Evolutionary conservation across 92 coral and sea anemone species (phyloP).

Genomic region (Parazoanthus atlanticus): DNA sequence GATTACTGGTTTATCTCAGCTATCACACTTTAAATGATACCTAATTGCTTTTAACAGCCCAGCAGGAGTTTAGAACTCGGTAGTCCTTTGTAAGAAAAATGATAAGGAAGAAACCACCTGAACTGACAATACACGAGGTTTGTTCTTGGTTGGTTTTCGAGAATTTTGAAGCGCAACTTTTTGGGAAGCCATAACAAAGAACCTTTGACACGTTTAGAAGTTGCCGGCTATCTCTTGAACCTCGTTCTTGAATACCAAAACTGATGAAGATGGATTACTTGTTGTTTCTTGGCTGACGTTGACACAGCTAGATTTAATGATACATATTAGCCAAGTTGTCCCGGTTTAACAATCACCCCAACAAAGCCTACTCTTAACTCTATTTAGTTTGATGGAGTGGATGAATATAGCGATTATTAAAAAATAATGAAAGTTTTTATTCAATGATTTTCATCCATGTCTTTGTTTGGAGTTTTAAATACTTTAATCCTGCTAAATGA

Average conservation of each 20-base stretch:
- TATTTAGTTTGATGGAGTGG: slow-evolving; percentile 28
- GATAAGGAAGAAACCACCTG: not conserved
- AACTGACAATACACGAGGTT: not conserved
- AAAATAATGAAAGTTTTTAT: slow-evolving; percentile 7
- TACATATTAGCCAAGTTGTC: not conserved
- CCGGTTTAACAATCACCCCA: not conserved
- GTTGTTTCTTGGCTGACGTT: slow-evolving; percentile 29
- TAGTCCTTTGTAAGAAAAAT: not conserved
- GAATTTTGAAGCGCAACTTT: not conserved
- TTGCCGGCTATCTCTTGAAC: slow-evolving; percentile 13
- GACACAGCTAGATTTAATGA: slow-evolving; percentile 35
- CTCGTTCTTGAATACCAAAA: not conserved
- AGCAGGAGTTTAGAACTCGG: slow-evolving; percentile 12
- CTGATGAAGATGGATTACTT: slow-evolving; percentile 31
- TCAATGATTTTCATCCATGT: not conserved
- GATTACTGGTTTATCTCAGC: slow-evolving; percentile 44
- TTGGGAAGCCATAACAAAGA: not conserved
- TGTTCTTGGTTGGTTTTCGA: not conserved
- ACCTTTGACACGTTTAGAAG: not conserved
- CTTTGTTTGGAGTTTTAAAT: slow-evolving; percentile 19
- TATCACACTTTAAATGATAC: slow-evolving; percentile 23
- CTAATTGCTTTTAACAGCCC: slow-evolving; percentile 27
- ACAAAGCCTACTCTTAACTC: slow-evolving; percentile 10
- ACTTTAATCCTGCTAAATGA: slow-evolving; percentile 34
- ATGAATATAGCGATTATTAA: slow-evolving; percentile 8